Evolutionary conservation across 1,140 invertebrate species (phyloP), one percentile per base, ranked within the genome.

Genomic region (Cheumatopsyche charites): DNA sequence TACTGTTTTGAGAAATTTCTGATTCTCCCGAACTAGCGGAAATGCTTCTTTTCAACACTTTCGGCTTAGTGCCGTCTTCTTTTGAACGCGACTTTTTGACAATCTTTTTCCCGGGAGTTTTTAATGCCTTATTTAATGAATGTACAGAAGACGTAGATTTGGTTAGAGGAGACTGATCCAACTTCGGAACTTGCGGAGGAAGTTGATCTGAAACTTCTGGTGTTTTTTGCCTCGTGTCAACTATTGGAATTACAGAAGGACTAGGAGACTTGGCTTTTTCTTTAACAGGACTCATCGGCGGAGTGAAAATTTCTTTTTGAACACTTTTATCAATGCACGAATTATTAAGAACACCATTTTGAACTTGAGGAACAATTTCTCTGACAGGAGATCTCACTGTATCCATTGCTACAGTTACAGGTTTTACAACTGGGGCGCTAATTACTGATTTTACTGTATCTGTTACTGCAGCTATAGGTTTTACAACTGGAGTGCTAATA

Each of bases 161-260:
- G 1, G 83, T 83, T 71, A 84, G 83, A 12, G 80, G 81, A 19
- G 81, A 77, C n/a, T 75, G 73, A 63, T 86, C 86, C 23, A 75
- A 45, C 80, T 88, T 88, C 29, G 88, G 88, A 45, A 87, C 82
- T 75, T 86, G 86, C 0, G 88, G 89, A 43, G 88, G 88, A 61
- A 88, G 78, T 72, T 85, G 82, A 78, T 80, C 80, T 82, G 79
- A 79, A 65, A 79, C 80, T 80, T 83, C 82, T 36, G 82, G 70
- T 6, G 70, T 68, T 65, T 41, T 23, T 43, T 26, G 69, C 15
- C 41, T 62, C 42, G 63, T 68, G 23, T 36, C 52, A 1, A 55
- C 45, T 17, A 42, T 55, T 21, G 19, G 29, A 43, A 52, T 12
- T 15, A 71, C 29, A 1, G 63, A 21, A 21, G 73, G 73, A 47